A percentile compares a stretch with the other conserved stretches of the same genome.
Evolutionary conservation across 2,888 invertebrate species (phyloP).

Genomic region (Rhingia campestris): DNA sequence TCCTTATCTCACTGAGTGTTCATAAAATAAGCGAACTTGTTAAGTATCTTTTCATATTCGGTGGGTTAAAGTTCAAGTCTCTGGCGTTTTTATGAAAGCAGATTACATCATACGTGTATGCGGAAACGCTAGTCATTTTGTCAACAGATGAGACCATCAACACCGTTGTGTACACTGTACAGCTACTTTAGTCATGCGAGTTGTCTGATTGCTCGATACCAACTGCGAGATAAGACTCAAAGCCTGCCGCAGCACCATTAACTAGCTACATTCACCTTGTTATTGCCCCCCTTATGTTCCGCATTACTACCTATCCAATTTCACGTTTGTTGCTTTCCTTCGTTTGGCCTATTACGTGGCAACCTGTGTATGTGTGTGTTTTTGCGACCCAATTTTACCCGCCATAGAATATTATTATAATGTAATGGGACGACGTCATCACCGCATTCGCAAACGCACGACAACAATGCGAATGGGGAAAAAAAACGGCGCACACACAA

Average conservation of each 20-base stretch:
- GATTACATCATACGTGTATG: neutral
- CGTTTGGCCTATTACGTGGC: neutral
- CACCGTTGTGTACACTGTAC: neutral
- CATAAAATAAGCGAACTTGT: neutral
- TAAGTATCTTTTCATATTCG: neutral
- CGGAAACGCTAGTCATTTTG: too few species aligned
- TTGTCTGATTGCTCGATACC: constrained; percentile 1
- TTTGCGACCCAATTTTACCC: constrained; percentile 61
- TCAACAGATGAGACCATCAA: too few species aligned
- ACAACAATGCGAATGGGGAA: neutral
- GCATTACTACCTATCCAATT: constrained; percentile 9
- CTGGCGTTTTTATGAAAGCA: neutral
- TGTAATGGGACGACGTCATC: constrained; percentile 66
- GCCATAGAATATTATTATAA: constrained; percentile 61
- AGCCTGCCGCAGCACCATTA: constrained; percentile 14
- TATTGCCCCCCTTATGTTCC: constrained; percentile 19
- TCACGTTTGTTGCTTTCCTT: constrained; percentile 8
- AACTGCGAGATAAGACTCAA: constrained; percentile 22
- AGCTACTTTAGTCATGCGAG: constrained; percentile 13
- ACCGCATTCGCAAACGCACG: constrained; percentile 36
- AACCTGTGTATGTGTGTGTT: constrained; percentile 7
- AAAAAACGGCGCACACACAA: constrained; percentile 12
- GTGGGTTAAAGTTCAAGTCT: constrained; percentile 16
- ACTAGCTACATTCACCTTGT: constrained; percentile 14
- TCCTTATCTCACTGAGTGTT: neutral